Percentiles rank a stretch among this genome's conserved stretches.
Conservation (phyloP, 2,888 invertebrate genomes). For the Zaprionus obscuricornis region DNA sequence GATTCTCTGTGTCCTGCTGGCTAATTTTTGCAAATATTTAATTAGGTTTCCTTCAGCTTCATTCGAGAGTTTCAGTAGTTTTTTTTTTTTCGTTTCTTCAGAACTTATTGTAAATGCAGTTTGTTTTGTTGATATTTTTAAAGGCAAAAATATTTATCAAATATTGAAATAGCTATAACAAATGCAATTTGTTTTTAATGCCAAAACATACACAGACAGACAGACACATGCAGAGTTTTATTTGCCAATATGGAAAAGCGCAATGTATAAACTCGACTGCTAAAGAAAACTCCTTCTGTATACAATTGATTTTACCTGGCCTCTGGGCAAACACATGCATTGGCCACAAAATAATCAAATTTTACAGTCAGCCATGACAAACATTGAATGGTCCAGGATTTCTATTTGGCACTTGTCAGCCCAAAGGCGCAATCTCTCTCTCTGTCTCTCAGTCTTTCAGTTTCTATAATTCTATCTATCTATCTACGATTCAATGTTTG, state of each 20-base stretch:
- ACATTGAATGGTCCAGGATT: slow-evolving; percentile 14
- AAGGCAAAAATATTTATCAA: slow-evolving; percentile 38
- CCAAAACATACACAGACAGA: slow-evolving; percentile 10
- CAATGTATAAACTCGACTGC: slow-evolving; percentile 41
- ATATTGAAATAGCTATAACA: slow-evolving; percentile 49
- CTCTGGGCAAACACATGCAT: slow-evolving; percentile 42
- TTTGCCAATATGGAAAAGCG: slow-evolving; percentile 57
- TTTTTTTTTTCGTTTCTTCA: slow-evolving; percentile 4
- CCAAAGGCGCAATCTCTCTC: slow-evolving; percentile 21
- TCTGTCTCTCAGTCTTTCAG: slow-evolving; percentile 13
- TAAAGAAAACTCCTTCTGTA: slow-evolving; percentile 29
- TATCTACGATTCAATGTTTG: too few relatives aligned
- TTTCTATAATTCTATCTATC: too few relatives aligned
- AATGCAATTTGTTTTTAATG: slow-evolving; percentile 49
- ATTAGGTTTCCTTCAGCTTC: slow-evolving; percentile 51
- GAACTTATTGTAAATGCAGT: slow-evolving; percentile 50
- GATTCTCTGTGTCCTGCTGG: not conserved
- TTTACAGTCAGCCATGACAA: slow-evolving; percentile 41
- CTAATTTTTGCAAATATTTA: slow-evolving; percentile 67
- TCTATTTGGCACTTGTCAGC: slow-evolving; percentile 60
- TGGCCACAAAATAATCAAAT: slow-evolving; percentile 71
- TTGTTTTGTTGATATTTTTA: slow-evolving; percentile 16
- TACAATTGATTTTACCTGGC: slow-evolving; percentile 35
- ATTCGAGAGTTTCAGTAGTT: slow-evolving; percentile 5
- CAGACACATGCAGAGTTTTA: slow-evolving; percentile 2